Evolutionary conservation across 2,888 invertebrate species (phyloP), one percentile per base, ranked within the genome.

Genomic region (Tridacna gigas): DNA sequence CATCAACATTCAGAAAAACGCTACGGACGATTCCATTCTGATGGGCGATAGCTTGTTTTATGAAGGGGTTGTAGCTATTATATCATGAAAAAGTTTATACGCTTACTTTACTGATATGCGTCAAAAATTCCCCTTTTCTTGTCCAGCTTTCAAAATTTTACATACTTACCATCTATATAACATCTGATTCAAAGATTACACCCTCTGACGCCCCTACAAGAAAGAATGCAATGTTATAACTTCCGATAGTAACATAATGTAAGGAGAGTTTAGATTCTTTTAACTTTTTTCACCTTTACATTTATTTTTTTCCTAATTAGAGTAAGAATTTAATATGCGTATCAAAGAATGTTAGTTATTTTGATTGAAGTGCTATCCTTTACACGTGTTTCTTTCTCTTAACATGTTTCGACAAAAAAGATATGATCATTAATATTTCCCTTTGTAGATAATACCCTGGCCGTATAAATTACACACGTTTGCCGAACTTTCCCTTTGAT

Each of bases 1-100:
- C 90, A 93, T 91, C 91, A 92, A 92, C 92, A 93, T 90, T 90
- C 85, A 91, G 89, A 91, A 91, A 92, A 92, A 90, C 89, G 90
- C 86, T 77, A 71, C 88, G 88, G 91, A 73, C 85, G 86, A 88
- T 87, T 89, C 89, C 87, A 92, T 71, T 65, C 79, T 51, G 77
- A 82, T 77, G 20, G 15, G 56, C 20, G 61, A 51, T 0, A 37
- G 25, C 3, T 26, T 9, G 67, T 67, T 20, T 20, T 45, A 12
- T 67, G 67, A 20, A 20, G 56, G 2, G 15, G 1, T 20, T 56
- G 20, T 5, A 56, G 11, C 56, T 56, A 20, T 56, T 5, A 56
- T 5, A 56, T 56, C 37, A 37, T 37, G 37, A 37, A 37, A 7
- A 37, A 37, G 7, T 37, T 37, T 7, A 37, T 37, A 4, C 37